phyloP scores from a whole-genome alignment of 2,113 vertebrate genomes.

The Varanus komodoensis region DNA sequence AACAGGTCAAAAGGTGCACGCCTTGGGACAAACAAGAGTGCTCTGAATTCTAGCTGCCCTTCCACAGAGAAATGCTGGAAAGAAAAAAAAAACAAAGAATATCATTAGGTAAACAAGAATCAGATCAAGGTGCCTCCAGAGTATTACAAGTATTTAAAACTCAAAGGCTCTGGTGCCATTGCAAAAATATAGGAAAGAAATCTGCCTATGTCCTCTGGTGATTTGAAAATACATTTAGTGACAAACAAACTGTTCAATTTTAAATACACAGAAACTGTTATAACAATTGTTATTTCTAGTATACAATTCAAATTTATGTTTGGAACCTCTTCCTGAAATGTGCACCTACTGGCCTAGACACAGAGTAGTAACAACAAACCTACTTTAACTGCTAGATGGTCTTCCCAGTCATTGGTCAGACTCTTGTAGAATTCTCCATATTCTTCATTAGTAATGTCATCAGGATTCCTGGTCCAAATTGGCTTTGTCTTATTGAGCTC shows the following conservation, averaged over 20 bases:
- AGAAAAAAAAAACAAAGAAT: neutral
- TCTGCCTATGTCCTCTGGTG: too few species aligned
- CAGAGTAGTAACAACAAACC: constrained; percentile 15
- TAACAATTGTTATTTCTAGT: too few species aligned
- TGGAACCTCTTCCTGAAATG: neutral
- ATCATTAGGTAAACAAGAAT: neutral
- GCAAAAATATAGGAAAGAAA: too few species aligned
- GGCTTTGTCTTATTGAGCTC: constrained; percentile 79
- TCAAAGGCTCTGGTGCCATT: neutral
- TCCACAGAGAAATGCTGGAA: constrained; percentile 97
- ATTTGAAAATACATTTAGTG: neutral
- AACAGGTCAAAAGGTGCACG: constrained; percentile 94
- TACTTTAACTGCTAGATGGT: constrained; percentile 88
- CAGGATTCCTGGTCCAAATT: constrained; percentile 95
- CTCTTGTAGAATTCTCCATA: constrained; percentile 98
- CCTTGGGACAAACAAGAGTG: constrained; percentile 92
- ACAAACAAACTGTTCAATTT: neutral
- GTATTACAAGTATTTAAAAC: neutral
- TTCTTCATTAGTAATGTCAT: constrained; percentile 95
- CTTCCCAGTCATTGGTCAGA: constrained; percentile 89
- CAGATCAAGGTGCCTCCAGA: neutral
- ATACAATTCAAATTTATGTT: neutral
- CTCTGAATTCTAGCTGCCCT: constrained; percentile 94
- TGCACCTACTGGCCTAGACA: neutral
- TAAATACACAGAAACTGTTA: neutral